phyloP scores from a whole-genome alignment of 2,888 invertebrate genomes.

The Electrophaes corylata region DNA sequence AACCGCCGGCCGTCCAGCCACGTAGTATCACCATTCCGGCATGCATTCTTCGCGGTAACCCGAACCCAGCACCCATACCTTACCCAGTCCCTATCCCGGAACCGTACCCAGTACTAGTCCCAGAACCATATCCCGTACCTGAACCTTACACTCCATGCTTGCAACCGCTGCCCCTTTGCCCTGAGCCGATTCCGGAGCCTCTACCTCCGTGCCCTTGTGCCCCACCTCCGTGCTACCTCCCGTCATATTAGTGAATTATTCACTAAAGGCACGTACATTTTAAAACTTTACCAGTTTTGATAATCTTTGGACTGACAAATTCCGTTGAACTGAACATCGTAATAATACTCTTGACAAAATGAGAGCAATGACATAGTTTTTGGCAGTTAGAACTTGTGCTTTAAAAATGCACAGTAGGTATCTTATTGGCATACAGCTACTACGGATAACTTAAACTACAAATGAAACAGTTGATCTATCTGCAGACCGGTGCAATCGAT shows the following conservation, averaged over 20 bases:
- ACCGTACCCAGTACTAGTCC: not conserved
- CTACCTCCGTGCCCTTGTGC: not conserved
- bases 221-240: not conserved
- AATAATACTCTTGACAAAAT: not conserved
- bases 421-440: no score
- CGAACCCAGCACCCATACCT: not conserved
- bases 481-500: no score
- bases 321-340: not conserved
- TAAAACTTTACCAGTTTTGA: slow-evolving; percentile 5
- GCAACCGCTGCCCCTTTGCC: not conserved
- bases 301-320: not conserved
- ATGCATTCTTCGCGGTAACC: not conserved
- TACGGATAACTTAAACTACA: no score
- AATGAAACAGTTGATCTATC: no score
- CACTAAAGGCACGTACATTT: not conserved
- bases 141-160: slow-evolving; percentile 1
- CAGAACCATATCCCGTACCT: not conserved
- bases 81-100: slow-evolving; percentile 1
- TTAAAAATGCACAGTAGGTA: no score
- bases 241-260: not conserved
- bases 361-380: not conserved
- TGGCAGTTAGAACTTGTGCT: not conserved
- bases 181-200: not conserved
- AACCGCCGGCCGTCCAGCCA: slow-evolving; percentile 50
- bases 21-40: slow-evolving; percentile 41